Conservation (phyloP, 2,797 vertebrate genomes). For the Denticeps clupeoides region DNA sequence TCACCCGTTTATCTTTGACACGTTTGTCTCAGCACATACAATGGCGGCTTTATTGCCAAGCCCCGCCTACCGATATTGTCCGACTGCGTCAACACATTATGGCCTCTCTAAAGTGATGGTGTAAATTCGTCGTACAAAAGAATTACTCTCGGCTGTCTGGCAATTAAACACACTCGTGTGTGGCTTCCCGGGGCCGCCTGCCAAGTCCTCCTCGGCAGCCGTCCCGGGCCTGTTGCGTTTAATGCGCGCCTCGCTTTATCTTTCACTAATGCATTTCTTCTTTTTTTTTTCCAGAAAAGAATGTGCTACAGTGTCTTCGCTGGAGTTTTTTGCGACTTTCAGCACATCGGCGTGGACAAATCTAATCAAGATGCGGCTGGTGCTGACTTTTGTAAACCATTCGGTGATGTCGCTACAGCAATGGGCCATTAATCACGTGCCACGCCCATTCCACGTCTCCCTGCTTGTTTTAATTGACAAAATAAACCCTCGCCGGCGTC, state of each 20-base stretch:
- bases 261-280: conserved; percentile 62
- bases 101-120: conserved; percentile 46
- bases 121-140: conserved; percentile 65
- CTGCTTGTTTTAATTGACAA: not conserved
- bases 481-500: not conserved
- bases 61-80: no score
- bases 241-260: conserved; percentile 64
- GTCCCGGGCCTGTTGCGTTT: conserved; percentile 71
- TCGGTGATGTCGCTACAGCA: no score
- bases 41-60: conserved; percentile 38
- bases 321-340: conserved; percentile 28
- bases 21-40: conserved; percentile 1
- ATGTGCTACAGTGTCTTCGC: conserved; percentile 52
- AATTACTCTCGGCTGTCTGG: conserved; percentile 81
- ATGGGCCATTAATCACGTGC: conserved; percentile 23
- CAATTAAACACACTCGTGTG: conserved; percentile 82
- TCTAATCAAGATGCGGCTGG: conserved; percentile 40
- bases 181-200: conserved; percentile 74
- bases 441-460: conserved; percentile 11
- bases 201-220: conserved; percentile 76
- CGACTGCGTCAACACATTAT: conserved; percentile 48
- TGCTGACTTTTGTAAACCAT: conserved; percentile 21
- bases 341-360: conserved; percentile 22
- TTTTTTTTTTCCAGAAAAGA: conserved; percentile 63
- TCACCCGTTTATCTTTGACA: no score